Evolutionary conservation across 2,113 vertebrate species (phyloP), one percentile per base, ranked within the genome.

Genomic region (Uria aalge): DNA sequence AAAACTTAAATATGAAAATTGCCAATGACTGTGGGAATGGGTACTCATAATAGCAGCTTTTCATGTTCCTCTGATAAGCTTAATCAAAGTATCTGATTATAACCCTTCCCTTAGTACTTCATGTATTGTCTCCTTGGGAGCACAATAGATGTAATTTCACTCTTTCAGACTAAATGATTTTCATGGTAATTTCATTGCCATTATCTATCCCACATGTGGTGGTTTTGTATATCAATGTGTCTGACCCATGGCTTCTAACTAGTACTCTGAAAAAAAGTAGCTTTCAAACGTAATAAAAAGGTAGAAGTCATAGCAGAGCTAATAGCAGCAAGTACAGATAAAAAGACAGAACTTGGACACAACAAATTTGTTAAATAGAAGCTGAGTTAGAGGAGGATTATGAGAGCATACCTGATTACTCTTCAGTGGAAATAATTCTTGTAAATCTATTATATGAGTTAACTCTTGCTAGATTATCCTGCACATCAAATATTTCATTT

Each of bases 61-160:
- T 75, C 7, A 1, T 75, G 9, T 59, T 94, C 85, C 63, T 86
- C 83, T 91, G 83, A 94, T 86, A 95, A 83, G 85, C 88, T 83
- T 92, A 96, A 96, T 93, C 92, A 94, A 96, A 92, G 72, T 96
- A 92, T 88, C 95, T 86, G 90, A 95, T 94, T 95, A 95, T 88
- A 95, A 81, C 76, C 64, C 85, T 95, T 94, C 91, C 43, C 68
- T 86, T 78, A 94, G 83, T 69, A 87, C 83, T 94, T 78, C 80
- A 71, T 32, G 48, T 64, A 84, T 96, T 92, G 83, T 91, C 82
- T 96, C 76, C 45, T 91, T 81, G 68, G 79, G 79, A 94, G 90
- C 68, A 94, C 96, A 93, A 91, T 72, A 47, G 79, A 94, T 72
- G 56, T 89, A 97, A 97, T 97, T 96, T 90, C 69, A 84, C 79